phyloP scores from a whole-genome alignment of 2,797 vertebrate genomes.

The Manis crassicaudata region DNA sequence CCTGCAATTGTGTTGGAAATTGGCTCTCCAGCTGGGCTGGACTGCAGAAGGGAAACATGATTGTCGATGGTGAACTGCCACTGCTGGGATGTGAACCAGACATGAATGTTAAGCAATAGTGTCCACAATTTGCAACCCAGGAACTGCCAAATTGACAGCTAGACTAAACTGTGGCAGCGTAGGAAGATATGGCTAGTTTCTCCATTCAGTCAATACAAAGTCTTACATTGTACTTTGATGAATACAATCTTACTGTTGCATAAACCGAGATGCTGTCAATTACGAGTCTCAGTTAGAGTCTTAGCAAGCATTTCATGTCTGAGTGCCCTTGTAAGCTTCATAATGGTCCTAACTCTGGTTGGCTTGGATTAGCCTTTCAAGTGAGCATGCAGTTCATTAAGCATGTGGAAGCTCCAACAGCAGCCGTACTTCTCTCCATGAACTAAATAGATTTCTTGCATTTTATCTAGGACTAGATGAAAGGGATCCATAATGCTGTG shows the following conservation, averaged over 20 bases:
- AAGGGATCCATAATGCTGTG: conserved; percentile 56
- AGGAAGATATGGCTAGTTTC: conserved; percentile 29
- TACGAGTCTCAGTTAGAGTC: conserved; percentile 41
- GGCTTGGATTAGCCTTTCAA: conserved; percentile 58
- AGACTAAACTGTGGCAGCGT: conserved; percentile 8
- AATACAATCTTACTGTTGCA: conserved; percentile 26
- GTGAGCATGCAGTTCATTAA: conserved; percentile 54
- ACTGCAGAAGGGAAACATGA: conserved; percentile 44
- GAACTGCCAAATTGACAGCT: conserved; percentile 56
- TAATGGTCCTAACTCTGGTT: neutral
- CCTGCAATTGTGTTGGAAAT: conserved; percentile 44
- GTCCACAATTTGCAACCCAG: conserved; percentile 43
- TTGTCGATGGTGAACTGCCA: conserved; percentile 33
- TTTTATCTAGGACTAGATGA: conserved; percentile 72
- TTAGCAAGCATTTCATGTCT: conserved; percentile 34
- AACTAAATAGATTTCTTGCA: conserved; percentile 61
- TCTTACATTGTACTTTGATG: conserved; percentile 21
- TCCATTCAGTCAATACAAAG: neutral
- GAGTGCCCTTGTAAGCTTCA: neutral
- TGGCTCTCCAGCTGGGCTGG: conserved; percentile 38
- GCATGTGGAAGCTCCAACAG: conserved; percentile 4
- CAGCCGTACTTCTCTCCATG: conserved; percentile 35
- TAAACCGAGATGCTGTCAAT: conserved; percentile 46
- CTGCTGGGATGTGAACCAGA: conserved; percentile 58
- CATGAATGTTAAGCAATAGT: conserved; percentile 62